These are phyloP conservation scores for Tenthredo notha DNA, from an alignment of 2,888 invertebrate species.

Conservation along the genomic window DNA sequence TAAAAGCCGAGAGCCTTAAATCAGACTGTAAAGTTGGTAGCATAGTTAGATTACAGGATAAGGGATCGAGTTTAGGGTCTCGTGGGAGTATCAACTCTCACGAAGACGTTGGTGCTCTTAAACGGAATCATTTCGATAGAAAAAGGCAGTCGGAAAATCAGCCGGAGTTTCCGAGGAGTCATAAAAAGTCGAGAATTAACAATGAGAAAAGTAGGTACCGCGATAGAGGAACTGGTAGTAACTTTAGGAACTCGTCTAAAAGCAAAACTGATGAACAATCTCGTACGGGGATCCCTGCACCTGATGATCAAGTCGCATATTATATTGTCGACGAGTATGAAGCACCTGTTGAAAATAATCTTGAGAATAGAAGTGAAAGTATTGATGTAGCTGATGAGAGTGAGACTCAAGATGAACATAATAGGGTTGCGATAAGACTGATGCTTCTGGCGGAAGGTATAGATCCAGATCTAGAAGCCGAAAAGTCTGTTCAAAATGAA, in stretches of 20 bases:
- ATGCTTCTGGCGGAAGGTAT: constrained; percentile 50
- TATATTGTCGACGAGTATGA: constrained; percentile 14
- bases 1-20: constrained; percentile 16
- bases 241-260: not conserved
- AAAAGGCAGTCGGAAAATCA: constrained; percentile 30
- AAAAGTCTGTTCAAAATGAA: not conserved
- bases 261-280: not conserved
- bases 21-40: not conserved
- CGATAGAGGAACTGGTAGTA: not conserved
- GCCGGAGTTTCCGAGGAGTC: not conserved
- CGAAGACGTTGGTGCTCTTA: not conserved
- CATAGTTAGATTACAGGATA: not conserved
- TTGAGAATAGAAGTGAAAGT: not conserved
- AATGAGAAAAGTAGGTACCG: not conserved
- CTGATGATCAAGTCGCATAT: not conserved
- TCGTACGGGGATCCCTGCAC: not conserved
- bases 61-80: constrained; percentile 9
- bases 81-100: constrained; percentile 7
- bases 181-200: constrained; percentile 32
- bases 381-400: not conserved
- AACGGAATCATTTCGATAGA: constrained; percentile 33
- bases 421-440: constrained; percentile 44
- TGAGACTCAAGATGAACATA: constrained; percentile 35
- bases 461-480: constrained; percentile 38
- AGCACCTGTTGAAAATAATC: not conserved